Evolutionary conservation across 2,113 vertebrate species (phyloP).

Genomic region (Sinocyclocheilus grahami): DNA sequence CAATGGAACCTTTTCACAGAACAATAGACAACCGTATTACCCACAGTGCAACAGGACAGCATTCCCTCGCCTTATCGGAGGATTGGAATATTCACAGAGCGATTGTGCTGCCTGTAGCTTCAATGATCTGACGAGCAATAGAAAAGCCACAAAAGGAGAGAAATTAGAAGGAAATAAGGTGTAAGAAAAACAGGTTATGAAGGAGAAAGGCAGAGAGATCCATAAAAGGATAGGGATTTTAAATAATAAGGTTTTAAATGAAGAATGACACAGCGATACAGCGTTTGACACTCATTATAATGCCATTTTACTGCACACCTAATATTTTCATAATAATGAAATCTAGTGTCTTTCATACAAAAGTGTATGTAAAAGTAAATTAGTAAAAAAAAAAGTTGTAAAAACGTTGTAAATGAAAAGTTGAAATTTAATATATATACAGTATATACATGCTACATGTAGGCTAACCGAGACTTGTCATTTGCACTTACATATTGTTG

Average conservation of each 20-base stretch:
- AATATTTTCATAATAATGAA: not conserved
- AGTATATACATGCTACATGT: too few species aligned
- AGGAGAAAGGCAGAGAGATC: too few species aligned
- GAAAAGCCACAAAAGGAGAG: constrained; percentile 56
- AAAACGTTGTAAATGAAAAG: too few species aligned
- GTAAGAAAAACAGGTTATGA: constrained; percentile 48
- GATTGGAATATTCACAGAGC: constrained; percentile 72
- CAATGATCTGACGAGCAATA: constrained; percentile 54
- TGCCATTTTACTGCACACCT: constrained; percentile 43
- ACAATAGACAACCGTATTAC: constrained; percentile 74
- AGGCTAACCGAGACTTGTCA: too few species aligned
- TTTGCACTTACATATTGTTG: too few species aligned
- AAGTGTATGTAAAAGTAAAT: not conserved
- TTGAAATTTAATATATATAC: too few species aligned
- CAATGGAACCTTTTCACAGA: constrained; percentile 73
- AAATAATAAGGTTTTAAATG: constrained; percentile 14
- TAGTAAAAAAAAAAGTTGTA: not conserved
- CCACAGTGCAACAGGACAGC: constrained; percentile 73
- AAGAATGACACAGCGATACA: not conserved
- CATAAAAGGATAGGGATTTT: not conserved
- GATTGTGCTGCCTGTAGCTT: constrained; percentile 65
- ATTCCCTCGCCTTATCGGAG: constrained; percentile 64
- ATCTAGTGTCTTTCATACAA: not conserved
- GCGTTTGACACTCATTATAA: constrained; percentile 38
- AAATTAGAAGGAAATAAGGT: constrained; percentile 19